Evolutionary conservation across 2,797 vertebrate species (phyloP), one percentile per base, ranked within the genome.

Genomic region (Megaceryle alcyon): DNA sequence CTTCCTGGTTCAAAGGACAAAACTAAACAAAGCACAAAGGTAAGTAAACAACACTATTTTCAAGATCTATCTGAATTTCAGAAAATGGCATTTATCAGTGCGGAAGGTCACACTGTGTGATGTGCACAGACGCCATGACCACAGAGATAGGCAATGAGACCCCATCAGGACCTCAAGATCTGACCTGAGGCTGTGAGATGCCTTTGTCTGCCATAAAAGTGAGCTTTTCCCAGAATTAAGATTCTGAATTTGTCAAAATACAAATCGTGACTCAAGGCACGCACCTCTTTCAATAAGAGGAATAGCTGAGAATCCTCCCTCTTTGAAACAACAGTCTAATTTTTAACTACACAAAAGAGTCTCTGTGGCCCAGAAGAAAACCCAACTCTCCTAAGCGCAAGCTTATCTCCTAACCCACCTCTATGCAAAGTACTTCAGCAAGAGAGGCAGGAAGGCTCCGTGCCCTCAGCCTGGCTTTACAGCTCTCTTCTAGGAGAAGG

Each of bases 361-460:
- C 31, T 57, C 41, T 23, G 31, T 6, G 8, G 31, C 21, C 35
- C 57, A 35, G 41, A 35, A 23, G 35, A 76, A 31, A 49, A 31
- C 4, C 35, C 48, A 22, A 0, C 41, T 15, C 49, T 43, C 10
- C 1, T 6, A 21, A 8, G 2, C 13, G 29, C 35, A 12, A 8
- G 48, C 9, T 35, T 15, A 10, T 15, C 33, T 76, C 41, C 63
- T 7, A n/a, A 22, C 26, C 3, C 2, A 23, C 29, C 31, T 5
- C 19, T 4, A 12, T 2, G 6, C 33, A 29, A 33, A 35, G 21
- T 2, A 10, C 28, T 63, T n/a, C 54, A 23, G 54, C 18, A 48
- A 12, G 5, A 16, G 35, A 23, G 51, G 29, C 1, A 5, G 12
- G 14, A 19, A 13, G 43, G 71, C 70, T 61, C 46, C 44, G 7